Evolutionary conservation across 2,797 vertebrate genomes (phyloP), one percentile per base, ranked within the genome.

Genomic region (Sphenopsis melanotis): DNA sequence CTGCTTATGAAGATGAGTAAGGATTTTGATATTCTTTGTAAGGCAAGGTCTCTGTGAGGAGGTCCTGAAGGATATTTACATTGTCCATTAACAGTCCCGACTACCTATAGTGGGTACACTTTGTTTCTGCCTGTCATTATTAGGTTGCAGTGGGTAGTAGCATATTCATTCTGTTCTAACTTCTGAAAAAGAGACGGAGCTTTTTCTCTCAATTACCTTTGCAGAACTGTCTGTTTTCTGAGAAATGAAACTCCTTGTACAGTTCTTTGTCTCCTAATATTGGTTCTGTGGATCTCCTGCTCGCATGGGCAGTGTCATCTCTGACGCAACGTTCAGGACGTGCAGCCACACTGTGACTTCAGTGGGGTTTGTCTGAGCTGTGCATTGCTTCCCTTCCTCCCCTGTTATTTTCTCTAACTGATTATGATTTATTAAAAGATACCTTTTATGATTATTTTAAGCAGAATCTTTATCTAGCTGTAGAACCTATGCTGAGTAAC

Each of bases 291-390:
- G 34, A 20, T 76, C 77, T 86, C 30, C n/a, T 8, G 4, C 56
- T 72, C 15, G 7, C 1, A 1, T 32, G 22, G n/a, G 7, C 32
- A 47, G 6, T 29, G 50, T n/a, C 26, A 61, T 1, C 14, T 46
- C 17, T 47, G 32, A 29, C n/a, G 12, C 15, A 60, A 18, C 0
- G 2, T n/a, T 47, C 49, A 65, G 50, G 46, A 36, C 0, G 0
- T 27, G 16, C 60, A 72, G 23, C 41, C 42, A 14, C 11, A 2
- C 11, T 52, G 24, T 57, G n/a, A 47, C 26, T 81, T 84, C 22
- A 22, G 2, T 6, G n/a, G 34, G 13, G 0, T 16, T 90, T 72
- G 64, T 81, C 37, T 55, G 70, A 90, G 46, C 34, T 39, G 14
- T 36, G 37, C 8, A 7, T 75, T 68, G 4, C 30, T 85, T 60